Evolutionary conservation across 2,113 vertebrate genomes (phyloP).

Genomic region (Ardeotis arabs): DNA sequence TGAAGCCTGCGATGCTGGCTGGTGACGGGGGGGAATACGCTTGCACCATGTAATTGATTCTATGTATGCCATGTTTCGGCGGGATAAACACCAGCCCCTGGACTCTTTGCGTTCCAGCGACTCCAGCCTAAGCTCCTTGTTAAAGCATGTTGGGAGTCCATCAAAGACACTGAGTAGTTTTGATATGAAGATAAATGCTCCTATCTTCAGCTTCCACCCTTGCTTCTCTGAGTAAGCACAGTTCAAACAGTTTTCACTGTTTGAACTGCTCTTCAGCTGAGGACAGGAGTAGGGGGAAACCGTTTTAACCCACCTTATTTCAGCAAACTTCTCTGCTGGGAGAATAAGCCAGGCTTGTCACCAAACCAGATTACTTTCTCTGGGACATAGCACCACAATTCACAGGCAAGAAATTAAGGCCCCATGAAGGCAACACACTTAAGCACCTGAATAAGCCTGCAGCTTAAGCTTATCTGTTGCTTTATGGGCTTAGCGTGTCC

Average conservation of each 20-base stretch:
- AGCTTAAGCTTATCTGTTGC: neutral
- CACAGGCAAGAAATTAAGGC: neutral
- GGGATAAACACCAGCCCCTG: constrained; percentile 5
- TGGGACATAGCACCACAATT: neutral
- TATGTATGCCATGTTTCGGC: neutral
- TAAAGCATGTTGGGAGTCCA: neutral
- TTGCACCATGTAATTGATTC: neutral
- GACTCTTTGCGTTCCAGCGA: neutral
- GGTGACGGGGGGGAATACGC: neutral
- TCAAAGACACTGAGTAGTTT: neutral
- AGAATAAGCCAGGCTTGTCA: neutral
- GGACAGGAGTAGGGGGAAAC: neutral
- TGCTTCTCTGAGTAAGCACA: neutral
- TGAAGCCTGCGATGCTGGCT: neutral
- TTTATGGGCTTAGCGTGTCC: neutral
- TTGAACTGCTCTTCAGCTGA: neutral
- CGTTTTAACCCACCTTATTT: neutral
- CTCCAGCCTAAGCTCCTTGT: constrained; percentile 18
- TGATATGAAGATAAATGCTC: constrained; percentile 44
- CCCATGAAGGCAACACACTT: neutral
- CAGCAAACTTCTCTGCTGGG: neutral
- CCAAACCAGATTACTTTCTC: neutral
- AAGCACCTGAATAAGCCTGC: neutral
- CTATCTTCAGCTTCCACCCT: neutral
- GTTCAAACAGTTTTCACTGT: neutral